phyloP scores from a whole-genome alignment of 2,888 invertebrate genomes.

The Gymnocheta viridis region DNA sequence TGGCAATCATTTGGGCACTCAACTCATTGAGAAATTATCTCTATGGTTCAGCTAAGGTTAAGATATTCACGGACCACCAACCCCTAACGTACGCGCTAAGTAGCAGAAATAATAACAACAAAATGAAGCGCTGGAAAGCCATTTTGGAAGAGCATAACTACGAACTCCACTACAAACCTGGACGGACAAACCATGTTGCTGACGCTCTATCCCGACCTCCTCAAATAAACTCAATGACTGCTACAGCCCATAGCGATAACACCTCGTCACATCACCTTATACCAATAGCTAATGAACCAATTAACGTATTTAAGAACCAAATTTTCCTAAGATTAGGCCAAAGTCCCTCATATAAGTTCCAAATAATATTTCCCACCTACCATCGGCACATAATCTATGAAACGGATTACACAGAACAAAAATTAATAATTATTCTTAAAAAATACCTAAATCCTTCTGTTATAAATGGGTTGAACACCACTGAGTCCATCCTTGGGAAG shows the following conservation, averaged over 20 bases:
- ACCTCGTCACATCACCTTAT: conserved; percentile 65
- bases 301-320: conserved; percentile 68
- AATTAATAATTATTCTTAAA: conserved; percentile 29
- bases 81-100: too few species aligned
- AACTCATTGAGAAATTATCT: conserved; percentile 19
- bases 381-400: neutral
- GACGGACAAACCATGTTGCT: too few species aligned
- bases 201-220: conserved; percentile 58
- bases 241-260: conserved; percentile 58
- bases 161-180: too few species aligned
- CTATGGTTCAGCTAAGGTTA: too few species aligned
- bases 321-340: conserved; percentile 44
- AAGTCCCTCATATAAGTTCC: conserved; percentile 43
- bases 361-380: conserved; percentile 14
- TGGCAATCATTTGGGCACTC: too few species aligned
- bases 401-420: conserved; percentile 8
- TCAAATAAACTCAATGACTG: conserved; percentile 44
- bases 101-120: too few species aligned
- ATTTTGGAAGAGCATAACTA: too few species aligned
- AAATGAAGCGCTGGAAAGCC: too few species aligned
- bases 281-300: conserved; percentile 46
- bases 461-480: conserved; percentile 41
- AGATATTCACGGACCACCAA: too few species aligned
- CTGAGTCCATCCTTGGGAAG: conserved; percentile 30
- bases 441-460: conserved; percentile 41